Percentiles rank a stretch among this genome's conserved stretches.
phyloP scores from a whole-genome alignment of 2,888 invertebrate species.

The Andrena hattorfiana region DNA sequence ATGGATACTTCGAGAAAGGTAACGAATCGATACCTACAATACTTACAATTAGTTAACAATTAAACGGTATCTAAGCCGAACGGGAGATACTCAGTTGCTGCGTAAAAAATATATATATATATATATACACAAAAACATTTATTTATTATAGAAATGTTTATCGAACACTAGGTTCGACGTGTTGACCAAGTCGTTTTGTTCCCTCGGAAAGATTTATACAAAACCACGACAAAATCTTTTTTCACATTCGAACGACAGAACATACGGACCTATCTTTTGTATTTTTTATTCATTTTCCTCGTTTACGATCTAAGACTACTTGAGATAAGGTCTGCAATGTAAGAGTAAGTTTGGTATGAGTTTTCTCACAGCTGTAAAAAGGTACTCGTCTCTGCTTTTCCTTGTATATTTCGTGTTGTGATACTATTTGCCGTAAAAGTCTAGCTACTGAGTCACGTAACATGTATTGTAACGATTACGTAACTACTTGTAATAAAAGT shows the following conservation, averaged over 20 bases:
- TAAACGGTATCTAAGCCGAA: conserved; percentile 68
- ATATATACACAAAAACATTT: conserved; percentile 65
- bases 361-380: conserved; percentile 62
- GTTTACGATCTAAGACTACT: conserved; percentile 31
- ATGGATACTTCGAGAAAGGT: conserved; percentile 42
- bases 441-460: conserved; percentile 72
- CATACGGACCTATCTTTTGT: background rate
- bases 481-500: conserved; percentile 81
- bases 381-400: conserved; percentile 66
- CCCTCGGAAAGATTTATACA: conserved; percentile 24
- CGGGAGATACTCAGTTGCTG: conserved; percentile 49
- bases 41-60: conserved; percentile 49
- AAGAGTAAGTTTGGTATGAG: conserved; percentile 44
- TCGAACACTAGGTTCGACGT: conserved; percentile 60
- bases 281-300: conserved; percentile 11
- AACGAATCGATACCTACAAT: conserved; percentile 44
- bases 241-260: background rate
- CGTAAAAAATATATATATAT: conserved; percentile 56
- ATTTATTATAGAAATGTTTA: conserved; percentile 71
- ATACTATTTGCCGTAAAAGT: conserved; percentile 81
- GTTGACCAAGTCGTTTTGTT: conserved; percentile 63
- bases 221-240: background rate
- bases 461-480: conserved; percentile 76
- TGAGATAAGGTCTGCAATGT: conserved; percentile 45
- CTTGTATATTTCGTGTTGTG: conserved; percentile 83